phyloP scores from a whole-genome alignment of 2,888 invertebrate species.

The Leptura quadrifasciata region DNA sequence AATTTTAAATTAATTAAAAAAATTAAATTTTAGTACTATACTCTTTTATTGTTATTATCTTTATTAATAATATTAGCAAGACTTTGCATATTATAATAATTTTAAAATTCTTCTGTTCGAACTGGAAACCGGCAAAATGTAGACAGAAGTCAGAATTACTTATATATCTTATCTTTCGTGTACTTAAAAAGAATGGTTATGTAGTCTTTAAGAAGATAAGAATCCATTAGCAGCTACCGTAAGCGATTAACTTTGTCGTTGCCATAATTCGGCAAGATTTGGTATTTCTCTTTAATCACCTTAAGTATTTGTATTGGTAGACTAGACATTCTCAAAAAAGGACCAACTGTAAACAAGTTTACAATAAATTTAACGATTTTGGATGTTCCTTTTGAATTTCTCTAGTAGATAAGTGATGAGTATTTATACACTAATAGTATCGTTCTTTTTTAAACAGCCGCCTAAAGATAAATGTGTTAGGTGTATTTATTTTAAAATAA shows the following conservation, averaged over 20 bases:
- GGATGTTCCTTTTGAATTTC: not conserved
- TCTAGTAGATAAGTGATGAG: not conserved
- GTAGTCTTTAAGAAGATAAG: conserved; percentile 49
- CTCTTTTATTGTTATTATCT: not conserved
- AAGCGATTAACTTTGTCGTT: conserved; percentile 52
- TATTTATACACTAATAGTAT: conserved; percentile 7
- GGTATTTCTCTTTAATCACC: conserved; percentile 41
- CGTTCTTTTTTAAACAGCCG: not conserved
- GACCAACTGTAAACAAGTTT: conserved; percentile 40
- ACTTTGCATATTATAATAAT: conserved; percentile 4
- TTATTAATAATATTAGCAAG: not conserved
- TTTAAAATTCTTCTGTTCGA: not conserved
- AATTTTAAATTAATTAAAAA: too few species aligned
- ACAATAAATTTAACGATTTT: conserved; percentile 53
- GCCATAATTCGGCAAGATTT: conserved; percentile 52
- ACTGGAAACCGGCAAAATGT: conserved; percentile 14
- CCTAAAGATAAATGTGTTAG: not conserved
- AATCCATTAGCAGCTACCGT: conserved; percentile 54
- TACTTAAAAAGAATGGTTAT: conserved; percentile 49
- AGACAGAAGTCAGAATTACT: conserved; percentile 50
- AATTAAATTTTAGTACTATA: too few species aligned
- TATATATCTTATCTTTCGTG: conserved; percentile 51
- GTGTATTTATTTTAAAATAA: too few species aligned
- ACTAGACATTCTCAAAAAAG: conserved; percentile 26
- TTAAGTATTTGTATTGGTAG: conserved; percentile 38